Conservation (phyloP, 2,797 vertebrate genomes). For the Phaenicophaeus curvirostris region DNA sequence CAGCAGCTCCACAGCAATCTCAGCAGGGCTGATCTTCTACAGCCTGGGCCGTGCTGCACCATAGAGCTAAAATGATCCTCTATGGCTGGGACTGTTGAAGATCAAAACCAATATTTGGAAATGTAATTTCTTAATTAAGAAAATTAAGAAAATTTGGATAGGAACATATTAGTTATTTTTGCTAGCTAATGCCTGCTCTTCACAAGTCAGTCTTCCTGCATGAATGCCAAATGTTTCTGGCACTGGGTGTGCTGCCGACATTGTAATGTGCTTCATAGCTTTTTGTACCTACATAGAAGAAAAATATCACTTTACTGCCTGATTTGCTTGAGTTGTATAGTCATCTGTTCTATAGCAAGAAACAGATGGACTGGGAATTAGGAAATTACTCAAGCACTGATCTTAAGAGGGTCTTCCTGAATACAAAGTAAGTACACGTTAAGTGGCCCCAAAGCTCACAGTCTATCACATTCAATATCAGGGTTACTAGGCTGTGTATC, state of each 20-base stretch:
- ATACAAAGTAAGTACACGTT: neutral
- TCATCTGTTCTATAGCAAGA: neutral
- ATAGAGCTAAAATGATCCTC: neutral
- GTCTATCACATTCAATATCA: conserved; percentile 84
- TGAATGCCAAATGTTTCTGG: neutral
- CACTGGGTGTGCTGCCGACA: neutral
- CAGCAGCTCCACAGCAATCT: neutral
- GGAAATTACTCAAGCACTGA: neutral
- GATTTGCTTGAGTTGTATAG: neutral
- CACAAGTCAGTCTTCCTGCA: neutral
- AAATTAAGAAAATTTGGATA: neutral
- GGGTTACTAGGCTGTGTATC: conserved; percentile 79
- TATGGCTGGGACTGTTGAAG: neutral
- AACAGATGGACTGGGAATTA: conserved; percentile 9
- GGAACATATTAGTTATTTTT: neutral
- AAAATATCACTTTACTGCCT: neutral
- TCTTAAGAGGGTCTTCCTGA: neutral
- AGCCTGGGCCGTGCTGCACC: neutral
- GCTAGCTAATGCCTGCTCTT: neutral
- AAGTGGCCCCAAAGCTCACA: conserved; percentile 67
- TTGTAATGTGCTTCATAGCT: neutral
- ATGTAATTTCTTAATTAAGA: neutral
- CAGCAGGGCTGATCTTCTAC: neutral
- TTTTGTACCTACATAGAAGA: conserved; percentile 25
- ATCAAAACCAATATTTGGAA: neutral